Evolutionary conservation across 2,797 vertebrate species (phyloP).

Genomic region (Megaceryle alcyon): DNA sequence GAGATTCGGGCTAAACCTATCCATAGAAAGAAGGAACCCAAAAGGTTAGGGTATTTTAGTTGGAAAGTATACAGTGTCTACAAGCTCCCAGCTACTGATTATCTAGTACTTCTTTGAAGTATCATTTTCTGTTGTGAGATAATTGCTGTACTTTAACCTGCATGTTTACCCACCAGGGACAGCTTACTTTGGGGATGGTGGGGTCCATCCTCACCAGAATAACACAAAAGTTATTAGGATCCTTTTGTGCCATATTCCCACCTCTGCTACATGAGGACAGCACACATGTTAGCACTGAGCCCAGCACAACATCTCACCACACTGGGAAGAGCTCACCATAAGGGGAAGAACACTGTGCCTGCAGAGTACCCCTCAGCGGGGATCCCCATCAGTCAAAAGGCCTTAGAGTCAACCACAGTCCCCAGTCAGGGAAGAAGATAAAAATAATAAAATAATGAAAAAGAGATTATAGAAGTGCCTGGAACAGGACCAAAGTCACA

Average conservation of each 20-base stretch:
- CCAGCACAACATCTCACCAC: not conserved
- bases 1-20: not conserved
- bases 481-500: not conserved
- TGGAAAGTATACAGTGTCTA: not conserved
- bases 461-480: not conserved
- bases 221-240: not conserved
- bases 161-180: not conserved
- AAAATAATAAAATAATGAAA: not conserved
- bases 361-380: not conserved
- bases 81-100: not conserved
- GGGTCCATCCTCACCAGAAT: not conserved
- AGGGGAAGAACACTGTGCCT: not conserved
- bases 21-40: not conserved
- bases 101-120: not conserved
- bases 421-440: not conserved
- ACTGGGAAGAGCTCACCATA: not conserved
- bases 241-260: not conserved
- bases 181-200: not conserved
- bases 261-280: not conserved
- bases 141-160: not conserved
- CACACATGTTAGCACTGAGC: fast-evolving
- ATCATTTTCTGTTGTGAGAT: not conserved
- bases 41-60: not conserved
- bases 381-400: not conserved
- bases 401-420: not conserved